A percentile compares a stretch with the other conserved stretches of the same genome.
Conservation (phyloP, 1,140 invertebrate species). For the Drosophila oshimai region DNA sequence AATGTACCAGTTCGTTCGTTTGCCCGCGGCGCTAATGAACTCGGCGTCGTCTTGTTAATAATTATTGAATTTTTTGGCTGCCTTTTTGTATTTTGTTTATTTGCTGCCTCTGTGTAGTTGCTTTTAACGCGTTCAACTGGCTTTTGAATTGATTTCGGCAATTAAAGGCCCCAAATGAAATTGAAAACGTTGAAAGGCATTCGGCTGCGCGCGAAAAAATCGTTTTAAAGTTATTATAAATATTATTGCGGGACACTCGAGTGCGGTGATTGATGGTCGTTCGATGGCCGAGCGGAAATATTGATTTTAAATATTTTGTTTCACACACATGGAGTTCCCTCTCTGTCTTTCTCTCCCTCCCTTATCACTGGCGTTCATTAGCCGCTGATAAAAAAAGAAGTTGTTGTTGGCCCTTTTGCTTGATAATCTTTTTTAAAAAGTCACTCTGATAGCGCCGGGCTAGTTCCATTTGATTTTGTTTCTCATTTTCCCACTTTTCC, state of each 20-base stretch:
- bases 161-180: conserved; percentile 77
- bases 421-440: conserved; percentile 52
- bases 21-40: conserved; percentile 71
- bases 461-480: conserved; percentile 35
- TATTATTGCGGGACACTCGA: conserved; percentile 69
- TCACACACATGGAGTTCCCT: conserved; percentile 40
- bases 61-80: conserved; percentile 68
- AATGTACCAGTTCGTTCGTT: conserved; percentile 12
- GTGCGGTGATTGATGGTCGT: conserved; percentile 59
- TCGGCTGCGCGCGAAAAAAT: conserved; percentile 38
- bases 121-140: conserved; percentile 76
- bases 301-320: conserved; percentile 12
- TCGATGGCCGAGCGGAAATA: conserved; percentile 51
- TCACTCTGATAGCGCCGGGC: conserved; percentile 34
- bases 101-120: conserved; percentile 57
- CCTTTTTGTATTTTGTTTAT: conserved; percentile 19
- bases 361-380: conserved; percentile 65
- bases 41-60: conserved; percentile 74
- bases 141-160: conserved; percentile 79
- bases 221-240: conserved; percentile 72
- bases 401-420: conserved; percentile 23
- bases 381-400: conserved; percentile 54
- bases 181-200: conserved; percentile 72
- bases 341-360: conserved; percentile 1
- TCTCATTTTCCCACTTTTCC: conserved; percentile 2